These are phyloP conservation scores for Micronycteris hirsuta DNA, from an alignment of 2,113 vertebrate species.

Conservation along the genomic window DNA sequence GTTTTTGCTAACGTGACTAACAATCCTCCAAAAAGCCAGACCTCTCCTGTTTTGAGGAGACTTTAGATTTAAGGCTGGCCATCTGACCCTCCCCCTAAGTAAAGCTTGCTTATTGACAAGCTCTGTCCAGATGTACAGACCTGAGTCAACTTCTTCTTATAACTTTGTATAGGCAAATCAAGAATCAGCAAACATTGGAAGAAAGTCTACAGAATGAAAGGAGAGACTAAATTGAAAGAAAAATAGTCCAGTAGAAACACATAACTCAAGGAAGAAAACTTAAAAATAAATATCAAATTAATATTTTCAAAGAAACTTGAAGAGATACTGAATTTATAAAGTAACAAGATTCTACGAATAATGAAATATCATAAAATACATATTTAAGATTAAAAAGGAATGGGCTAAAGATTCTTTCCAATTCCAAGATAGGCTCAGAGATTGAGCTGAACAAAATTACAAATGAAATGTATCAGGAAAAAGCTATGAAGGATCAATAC, in stretches of 20 bases:
- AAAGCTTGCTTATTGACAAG: neutral
- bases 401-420: neutral
- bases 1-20: neutral
- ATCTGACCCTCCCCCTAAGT: neutral
- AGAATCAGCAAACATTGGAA: neutral
- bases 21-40: neutral
- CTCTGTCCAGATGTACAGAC: neutral
- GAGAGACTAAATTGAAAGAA: neutral
- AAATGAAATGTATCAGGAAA: neutral
- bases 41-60: neutral
- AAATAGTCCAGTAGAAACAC: neutral
- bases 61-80: neutral
- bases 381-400: neutral
- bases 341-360: neutral
- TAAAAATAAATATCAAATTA: neutral
- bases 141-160: neutral
- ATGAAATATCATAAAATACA: neutral
- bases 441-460: neutral
- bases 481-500: neutral
- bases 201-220: neutral
- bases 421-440: neutral
- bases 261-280: neutral
- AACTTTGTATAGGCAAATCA: neutral
- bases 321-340: slow-evolving; percentile 1
- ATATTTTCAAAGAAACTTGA: slow-evolving; percentile 9